Evolutionary conservation across 2,113 vertebrate genomes (phyloP), one percentile per base, ranked within the genome.

Genomic region (Oryzias javanicus): DNA sequence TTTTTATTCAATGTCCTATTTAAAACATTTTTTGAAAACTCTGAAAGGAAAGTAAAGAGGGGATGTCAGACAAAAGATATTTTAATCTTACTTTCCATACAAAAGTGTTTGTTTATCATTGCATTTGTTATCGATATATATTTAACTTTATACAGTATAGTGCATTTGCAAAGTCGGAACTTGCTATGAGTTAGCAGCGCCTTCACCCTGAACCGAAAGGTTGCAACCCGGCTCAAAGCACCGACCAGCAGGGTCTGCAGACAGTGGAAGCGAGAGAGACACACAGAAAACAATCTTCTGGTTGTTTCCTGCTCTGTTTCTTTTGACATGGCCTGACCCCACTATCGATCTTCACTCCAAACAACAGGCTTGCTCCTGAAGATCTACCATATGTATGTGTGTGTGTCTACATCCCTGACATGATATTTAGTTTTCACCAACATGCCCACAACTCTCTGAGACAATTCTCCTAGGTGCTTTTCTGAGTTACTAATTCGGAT

Each of bases 241-340:
- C 62, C 74, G 88, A 76, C 83, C 79, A 77, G 68, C 51, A 61
- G 69, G 64, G 72, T 74, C 78, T 86, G 64, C 42, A 84, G 84
- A 82, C 85, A 75, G 72, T 20, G 22, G 64, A 84, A 35, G 35
- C 35, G 10, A 75, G 55, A 81, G 74, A 81, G 70, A 83, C 51
- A 82, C 45, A 35, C 69, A 66, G 78, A 84, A 82, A 88, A 90
- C 86, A 89, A 88, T 89, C 81, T 87, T 74, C 64, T 74, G 67
- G 80, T 87, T 90, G 85, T 89, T 86, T 78, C 46, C 19, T 81
- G 79, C 58, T 78, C 76, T 86, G 88, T 85, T 83, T 90, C 83
- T 80, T 44, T 78, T 88, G 85, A 89, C 86, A 88, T 55, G 75
- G 69, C 73, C 70, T 86, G 84, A 88, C 85, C 84, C 75, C 74